Evolutionary conservation across 2,888 invertebrate species (phyloP).

Genomic region (Epiblema foenella): DNA sequence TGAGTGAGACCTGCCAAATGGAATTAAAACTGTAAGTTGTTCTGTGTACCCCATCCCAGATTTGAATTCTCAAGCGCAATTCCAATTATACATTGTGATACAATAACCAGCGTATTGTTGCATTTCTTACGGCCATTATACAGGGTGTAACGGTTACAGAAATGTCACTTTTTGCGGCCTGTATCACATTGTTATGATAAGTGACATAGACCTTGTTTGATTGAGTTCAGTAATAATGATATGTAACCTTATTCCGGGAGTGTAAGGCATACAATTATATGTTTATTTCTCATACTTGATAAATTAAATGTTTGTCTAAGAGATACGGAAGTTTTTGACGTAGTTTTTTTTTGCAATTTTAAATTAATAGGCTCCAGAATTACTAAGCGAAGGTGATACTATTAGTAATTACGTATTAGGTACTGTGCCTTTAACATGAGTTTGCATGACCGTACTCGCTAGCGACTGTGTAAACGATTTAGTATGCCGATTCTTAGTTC

Average conservation of each 20-base stretch:
- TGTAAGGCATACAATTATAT: not conserved
- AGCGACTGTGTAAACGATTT: no score
- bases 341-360: no score
- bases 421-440: no score
- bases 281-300: no score
- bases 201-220: slow-evolving; percentile 38
- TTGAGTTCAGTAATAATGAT: not conserved
- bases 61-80: slow-evolving; percentile 24
- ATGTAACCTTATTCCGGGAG: not conserved
- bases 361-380: no score
- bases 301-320: no score
- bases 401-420: no score
- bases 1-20: not conserved
- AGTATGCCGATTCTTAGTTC: no score
- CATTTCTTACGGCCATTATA: slow-evolving; percentile 31
- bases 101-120: slow-evolving; percentile 37
- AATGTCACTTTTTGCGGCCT: slow-evolving; percentile 29
- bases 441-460: no score
- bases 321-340: no score
- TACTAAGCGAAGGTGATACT: no score
- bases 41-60: slow-evolving; percentile 9
- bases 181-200: slow-evolving; percentile 36
- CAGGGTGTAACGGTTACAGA: slow-evolving; percentile 21
- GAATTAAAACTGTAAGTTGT: not conserved
- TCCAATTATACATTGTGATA: slow-evolving; percentile 13